Evolutionary conservation across 1,140 invertebrate species (phyloP).

Genomic region (Bombus pascuorum): DNA sequence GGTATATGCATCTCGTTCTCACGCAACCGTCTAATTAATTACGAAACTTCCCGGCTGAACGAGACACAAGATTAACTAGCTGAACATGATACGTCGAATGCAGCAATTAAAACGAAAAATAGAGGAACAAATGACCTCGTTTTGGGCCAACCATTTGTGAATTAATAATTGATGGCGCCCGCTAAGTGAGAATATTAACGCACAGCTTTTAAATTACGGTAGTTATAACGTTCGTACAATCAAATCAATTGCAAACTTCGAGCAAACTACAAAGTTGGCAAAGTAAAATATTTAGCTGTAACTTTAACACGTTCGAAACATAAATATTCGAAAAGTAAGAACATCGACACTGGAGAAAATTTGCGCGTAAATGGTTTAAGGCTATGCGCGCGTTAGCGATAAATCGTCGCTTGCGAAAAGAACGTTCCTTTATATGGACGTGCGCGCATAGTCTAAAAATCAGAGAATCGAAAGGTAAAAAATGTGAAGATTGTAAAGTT

Average conservation of each 20-base stretch:
- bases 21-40: constrained; percentile 21
- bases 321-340: neutral
- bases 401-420: neutral
- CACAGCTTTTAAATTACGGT: neutral
- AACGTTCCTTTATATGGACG: too few species aligned
- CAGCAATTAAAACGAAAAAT: constrained; percentile 9
- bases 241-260: too few species aligned
- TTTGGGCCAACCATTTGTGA: neutral
- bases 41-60: neutral
- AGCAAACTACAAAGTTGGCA: neutral
- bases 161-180: neutral
- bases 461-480: too few species aligned
- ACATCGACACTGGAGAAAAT: neutral
- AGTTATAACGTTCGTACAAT: neutral
- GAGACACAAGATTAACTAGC: neutral
- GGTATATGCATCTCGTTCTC: neutral
- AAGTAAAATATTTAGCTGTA: neutral
- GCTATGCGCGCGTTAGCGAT: too few species aligned
- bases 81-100: neutral
- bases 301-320: neutral
- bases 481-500: too few species aligned
- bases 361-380: neutral
- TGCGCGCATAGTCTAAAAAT: too few species aligned
- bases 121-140: neutral
- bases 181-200: constrained; percentile 8